Conservation (phyloP, 2,113 vertebrate genomes). For the Megaceryle maxima region DNA sequence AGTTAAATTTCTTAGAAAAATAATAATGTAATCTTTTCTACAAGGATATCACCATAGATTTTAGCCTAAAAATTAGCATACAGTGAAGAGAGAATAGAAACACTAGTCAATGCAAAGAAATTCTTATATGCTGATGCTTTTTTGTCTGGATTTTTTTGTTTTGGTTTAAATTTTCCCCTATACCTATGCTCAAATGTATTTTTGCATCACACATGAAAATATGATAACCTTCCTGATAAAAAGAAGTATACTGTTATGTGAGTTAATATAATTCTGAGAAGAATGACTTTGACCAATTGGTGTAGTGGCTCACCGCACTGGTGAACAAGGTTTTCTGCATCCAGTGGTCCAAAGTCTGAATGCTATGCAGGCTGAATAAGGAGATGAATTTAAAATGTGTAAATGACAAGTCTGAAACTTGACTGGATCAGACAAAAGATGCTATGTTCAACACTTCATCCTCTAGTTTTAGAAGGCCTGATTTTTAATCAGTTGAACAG, state of each 20-base stretch:
- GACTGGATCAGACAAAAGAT: slow-evolving; percentile 61
- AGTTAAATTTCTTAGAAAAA: neutral
- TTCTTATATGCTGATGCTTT: neutral
- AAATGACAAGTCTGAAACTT: slow-evolving; percentile 64
- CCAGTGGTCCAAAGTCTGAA: slow-evolving; percentile 61
- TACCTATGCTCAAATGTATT: neutral
- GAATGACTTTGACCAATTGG: slow-evolving; percentile 59
- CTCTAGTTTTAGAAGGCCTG: slow-evolving; percentile 68
- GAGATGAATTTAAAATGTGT: slow-evolving; percentile 65
- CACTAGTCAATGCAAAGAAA: neutral
- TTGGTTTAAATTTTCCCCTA: neutral
- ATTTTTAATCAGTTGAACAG: neutral
- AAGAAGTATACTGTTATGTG: neutral
- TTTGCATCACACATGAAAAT: slow-evolving; percentile 28
- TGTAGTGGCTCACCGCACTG: slow-evolving; percentile 63
- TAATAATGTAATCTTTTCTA: neutral
- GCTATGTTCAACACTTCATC: slow-evolving; percentile 31
- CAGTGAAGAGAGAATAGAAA: neutral
- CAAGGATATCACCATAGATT: neutral
- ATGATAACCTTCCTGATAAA: slow-evolving; percentile 10
- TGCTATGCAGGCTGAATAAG: slow-evolving; percentile 56
- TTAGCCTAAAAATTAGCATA: slow-evolving; percentile 6
- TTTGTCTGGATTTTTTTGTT: neutral
- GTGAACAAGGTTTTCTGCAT: slow-evolving; percentile 60
- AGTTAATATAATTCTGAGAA: slow-evolving; percentile 66